Conservation (phyloP, 2,888 invertebrate genomes). For the Lasioglossum marginatum region DNA sequence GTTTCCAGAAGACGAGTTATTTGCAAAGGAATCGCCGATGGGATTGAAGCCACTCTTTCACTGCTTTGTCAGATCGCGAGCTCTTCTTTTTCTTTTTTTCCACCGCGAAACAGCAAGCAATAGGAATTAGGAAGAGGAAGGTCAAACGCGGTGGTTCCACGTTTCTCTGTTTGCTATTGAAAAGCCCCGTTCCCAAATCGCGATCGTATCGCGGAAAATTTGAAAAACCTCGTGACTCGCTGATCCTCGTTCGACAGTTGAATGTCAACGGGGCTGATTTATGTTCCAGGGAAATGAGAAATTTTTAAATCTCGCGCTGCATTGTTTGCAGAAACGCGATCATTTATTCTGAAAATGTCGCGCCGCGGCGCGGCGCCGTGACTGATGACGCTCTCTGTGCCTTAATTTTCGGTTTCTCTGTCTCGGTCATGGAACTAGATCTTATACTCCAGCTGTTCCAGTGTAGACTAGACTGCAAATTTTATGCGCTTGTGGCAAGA, state of each 20-base stretch:
- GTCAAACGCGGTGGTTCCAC: no score
- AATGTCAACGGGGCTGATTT: neutral
- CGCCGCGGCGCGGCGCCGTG: neutral
- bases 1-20: slow-evolving; percentile 20
- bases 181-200: neutral
- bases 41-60: neutral
- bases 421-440: no score
- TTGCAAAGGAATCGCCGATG: neutral
- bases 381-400: neutral
- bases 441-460: no score
- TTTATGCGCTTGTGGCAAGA: no score
- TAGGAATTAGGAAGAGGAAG: neutral
- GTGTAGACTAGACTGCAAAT: no score
- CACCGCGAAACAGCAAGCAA: neutral
- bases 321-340: neutral
- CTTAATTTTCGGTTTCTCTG: neutral
- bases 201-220: neutral
- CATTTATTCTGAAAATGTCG: slow-evolving; percentile 3
- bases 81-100: neutral
- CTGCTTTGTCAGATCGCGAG: neutral
- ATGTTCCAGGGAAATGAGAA: neutral
- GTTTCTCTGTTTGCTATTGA: neutral
- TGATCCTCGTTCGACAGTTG: neutral
- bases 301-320: neutral
- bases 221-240: neutral